These are phyloP conservation scores for Clarias laeviceps DNA, from an alignment of 2,797 vertebrate species.

Conservation along the genomic window DNA sequence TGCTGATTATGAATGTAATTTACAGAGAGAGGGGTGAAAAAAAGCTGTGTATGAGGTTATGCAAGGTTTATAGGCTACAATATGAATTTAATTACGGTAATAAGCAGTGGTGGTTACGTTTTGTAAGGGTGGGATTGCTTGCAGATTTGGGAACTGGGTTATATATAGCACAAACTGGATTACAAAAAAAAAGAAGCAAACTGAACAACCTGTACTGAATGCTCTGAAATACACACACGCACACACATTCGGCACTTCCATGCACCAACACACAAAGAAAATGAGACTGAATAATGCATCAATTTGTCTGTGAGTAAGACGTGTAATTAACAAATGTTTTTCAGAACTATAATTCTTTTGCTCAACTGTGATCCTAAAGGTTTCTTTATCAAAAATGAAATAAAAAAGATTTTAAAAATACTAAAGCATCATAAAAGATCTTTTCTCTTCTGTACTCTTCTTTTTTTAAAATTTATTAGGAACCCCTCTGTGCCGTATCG, in stretches of 20 bases:
- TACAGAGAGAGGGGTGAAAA: neutral
- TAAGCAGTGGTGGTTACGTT: neutral
- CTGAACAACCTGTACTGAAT: conserved; percentile 13
- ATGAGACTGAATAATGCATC: neutral
- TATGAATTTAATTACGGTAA: conserved; percentile 20
- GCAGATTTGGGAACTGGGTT: conserved; percentile 25
- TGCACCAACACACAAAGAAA: conserved; percentile 1
- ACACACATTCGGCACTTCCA: neutral
- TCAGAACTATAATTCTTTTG: neutral
- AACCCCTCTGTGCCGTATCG: conserved; percentile 8
- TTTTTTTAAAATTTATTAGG: conserved; percentile 11
- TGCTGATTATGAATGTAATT: conserved; percentile 3
- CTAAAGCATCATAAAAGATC: neutral
- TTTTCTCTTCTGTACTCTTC: neutral
- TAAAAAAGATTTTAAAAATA: neutral
- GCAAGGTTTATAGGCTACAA: neutral
- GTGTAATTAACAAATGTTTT: conserved; percentile 1
- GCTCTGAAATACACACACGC: neutral
- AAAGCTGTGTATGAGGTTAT: neutral
- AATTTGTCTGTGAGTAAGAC: neutral
- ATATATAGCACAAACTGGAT: conserved; percentile 4
- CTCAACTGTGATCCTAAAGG: neutral
- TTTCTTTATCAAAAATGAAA: neutral
- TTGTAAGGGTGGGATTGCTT: conserved; percentile 1
- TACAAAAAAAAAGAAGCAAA: neutral